These are phyloP conservation scores for Aspidoscelis tigris DNA, from an alignment of 2,113 vertebrate species.

Conservation along the genomic window DNA sequence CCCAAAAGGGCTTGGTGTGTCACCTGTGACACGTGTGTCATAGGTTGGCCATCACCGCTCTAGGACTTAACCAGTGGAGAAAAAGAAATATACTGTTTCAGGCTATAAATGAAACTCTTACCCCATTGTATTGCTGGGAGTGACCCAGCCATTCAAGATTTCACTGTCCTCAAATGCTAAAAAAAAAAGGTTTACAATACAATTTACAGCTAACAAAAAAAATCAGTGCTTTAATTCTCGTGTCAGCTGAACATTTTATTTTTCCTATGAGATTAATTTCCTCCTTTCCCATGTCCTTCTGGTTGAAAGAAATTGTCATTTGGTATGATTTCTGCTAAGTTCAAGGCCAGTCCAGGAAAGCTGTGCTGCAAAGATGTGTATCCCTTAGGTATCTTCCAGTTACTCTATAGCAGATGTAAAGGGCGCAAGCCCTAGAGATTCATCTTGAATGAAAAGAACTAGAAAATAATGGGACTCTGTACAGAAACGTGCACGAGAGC, in stretches of 20 bases:
- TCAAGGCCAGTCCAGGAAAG: conserved; percentile 38
- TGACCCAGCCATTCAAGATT: conserved; percentile 1
- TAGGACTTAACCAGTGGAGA: conserved; percentile 37
- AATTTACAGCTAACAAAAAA: conserved; percentile 60
- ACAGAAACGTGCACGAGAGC: too few species aligned
- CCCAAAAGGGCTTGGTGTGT: too few species aligned
- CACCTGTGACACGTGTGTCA: too few species aligned
- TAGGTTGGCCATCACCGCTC: too few species aligned
- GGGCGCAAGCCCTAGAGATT: conserved; percentile 21
- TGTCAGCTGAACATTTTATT: conserved; percentile 35
- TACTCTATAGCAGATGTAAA: conserved; percentile 34
- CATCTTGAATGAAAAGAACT: background rate
- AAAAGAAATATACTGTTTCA: conserved; percentile 52
- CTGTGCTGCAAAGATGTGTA: conserved; percentile 33
- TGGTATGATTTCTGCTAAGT: conserved; percentile 47
- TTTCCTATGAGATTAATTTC: conserved; percentile 42
- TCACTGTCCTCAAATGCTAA: background rate
- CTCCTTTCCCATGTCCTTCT: conserved; percentile 24
- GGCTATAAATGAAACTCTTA: conserved; percentile 37
- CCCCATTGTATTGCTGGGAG: background rate
- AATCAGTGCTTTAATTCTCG: conserved; percentile 26
- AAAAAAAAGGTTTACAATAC: conserved; percentile 29
- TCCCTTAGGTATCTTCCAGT: conserved; percentile 44
- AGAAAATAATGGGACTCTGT: too few species aligned
- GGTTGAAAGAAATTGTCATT: conserved; percentile 20